Evolutionary conservation across 2,888 invertebrate species (phyloP).

Genomic region (Drosophila falleni): DNA sequence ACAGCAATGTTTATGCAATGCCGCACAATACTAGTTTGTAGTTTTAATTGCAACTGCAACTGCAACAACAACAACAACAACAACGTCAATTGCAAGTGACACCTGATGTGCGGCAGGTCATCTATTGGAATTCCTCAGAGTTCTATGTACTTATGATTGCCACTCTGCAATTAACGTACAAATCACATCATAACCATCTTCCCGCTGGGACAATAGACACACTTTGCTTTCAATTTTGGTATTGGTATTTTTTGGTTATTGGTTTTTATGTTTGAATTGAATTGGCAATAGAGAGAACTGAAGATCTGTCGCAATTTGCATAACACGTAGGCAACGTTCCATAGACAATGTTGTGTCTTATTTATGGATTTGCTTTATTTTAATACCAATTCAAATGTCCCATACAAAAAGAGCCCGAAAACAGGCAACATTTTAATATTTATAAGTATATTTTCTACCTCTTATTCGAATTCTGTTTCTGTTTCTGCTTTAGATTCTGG

Average conservation of each 20-base stretch:
- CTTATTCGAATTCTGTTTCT: constrained; percentile 11
- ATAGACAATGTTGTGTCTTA: constrained; percentile 47
- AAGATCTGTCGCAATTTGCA: constrained; percentile 56
- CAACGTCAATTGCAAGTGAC: constrained; percentile 10
- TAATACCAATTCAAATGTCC: constrained; percentile 31
- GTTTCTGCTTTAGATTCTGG: constrained; percentile 20
- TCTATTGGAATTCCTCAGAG: constrained; percentile 25
- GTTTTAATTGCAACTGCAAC: constrained; percentile 32
- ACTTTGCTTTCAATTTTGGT: constrained; percentile 2
- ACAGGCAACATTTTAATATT: constrained; percentile 46
- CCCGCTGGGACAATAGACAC: neutral
- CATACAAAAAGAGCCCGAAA: constrained; percentile 1
- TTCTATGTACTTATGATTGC: neutral
- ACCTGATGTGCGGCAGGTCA: constrained; percentile 59
- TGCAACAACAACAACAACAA: constrained; percentile 16
- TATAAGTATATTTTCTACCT: constrained; percentile 37
- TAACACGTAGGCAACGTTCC: constrained; percentile 64
- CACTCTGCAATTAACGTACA: constrained; percentile 2
- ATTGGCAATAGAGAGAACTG: constrained; percentile 61
- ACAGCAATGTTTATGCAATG: constrained; percentile 54
- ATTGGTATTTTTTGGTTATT: neutral
- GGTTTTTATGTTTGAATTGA: constrained; percentile 38
- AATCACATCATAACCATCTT: constrained; percentile 1
- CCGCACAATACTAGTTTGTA: constrained; percentile 59
- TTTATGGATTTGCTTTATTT: constrained; percentile 68